Evolutionary conservation across 2,888 invertebrate genomes (phyloP), one percentile per base, ranked within the genome.

Genomic region (Octonoba sinensis): DNA sequence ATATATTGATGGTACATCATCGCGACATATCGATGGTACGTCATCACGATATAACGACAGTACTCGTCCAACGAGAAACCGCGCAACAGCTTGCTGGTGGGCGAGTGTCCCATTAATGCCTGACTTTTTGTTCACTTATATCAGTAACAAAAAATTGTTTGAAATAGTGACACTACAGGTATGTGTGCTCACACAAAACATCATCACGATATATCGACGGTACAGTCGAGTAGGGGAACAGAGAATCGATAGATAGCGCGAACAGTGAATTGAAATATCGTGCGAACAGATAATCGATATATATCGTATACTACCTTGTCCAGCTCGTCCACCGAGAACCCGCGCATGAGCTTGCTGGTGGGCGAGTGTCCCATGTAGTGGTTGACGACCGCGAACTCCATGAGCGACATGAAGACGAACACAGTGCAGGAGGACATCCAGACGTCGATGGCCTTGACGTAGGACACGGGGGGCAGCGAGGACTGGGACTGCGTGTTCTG

Each of bases 401-500:
- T 88, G 59, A 90, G 86, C 0, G 89, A 89, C 27, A 88, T 87
- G 85, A 89, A 89, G 46, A 89, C 90, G 85, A 90, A 90, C 24
- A 89, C 88, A n/a, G 89, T 88, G 83, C 90, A 90, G 0, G 88
- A 88, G 3, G 89, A 88, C 89, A 89, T 89, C 87, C 89, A 89
- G 22, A 89, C 88, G 84, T 90, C 89, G 44, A 89, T 89, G 0
- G 89, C 89, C 86, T 89, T 97, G 59, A 96, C 90, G 88, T 97
- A 97, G 0, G 96, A 96, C 8, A 97, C 97, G 0, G 96, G 96
- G 0, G 96, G 96, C 27, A 96, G 89, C 36, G 95, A 93, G 12
- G 96, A 94, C 88, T 96, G 96, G 84, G 95, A 96, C 89, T 96
- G 96, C n/a, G 96, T 96, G 88, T 96, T 96, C 87, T 96, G 96